These are phyloP conservation scores for Illadopsis cleaveri DNA, from an alignment of 2,113 vertebrate species.

Conservation along the genomic window DNA sequence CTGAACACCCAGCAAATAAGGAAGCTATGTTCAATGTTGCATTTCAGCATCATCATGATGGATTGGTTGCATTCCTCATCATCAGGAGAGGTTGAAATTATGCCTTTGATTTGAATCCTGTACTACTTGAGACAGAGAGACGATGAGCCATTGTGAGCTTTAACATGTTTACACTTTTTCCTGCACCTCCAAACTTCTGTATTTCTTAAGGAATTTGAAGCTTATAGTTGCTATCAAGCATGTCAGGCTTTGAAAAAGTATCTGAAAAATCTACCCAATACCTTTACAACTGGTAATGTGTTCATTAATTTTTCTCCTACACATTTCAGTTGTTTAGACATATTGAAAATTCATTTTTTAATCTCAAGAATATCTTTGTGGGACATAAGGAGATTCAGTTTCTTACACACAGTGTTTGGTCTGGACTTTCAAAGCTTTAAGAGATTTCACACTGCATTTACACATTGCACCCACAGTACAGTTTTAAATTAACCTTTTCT, in stretches of 20 bases:
- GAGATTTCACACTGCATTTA: neutral
- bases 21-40: neutral
- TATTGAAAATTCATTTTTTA: neutral
- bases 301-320: neutral
- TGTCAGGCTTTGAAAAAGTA: neutral
- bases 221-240: neutral
- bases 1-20: neutral
- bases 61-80: neutral
- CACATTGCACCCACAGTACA: neutral
- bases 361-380: neutral
- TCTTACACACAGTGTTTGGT: neutral
- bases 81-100: neutral
- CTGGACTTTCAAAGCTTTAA: neutral
- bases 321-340: neutral
- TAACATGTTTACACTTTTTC: neutral
- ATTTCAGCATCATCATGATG: neutral
- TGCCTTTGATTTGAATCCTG: neutral
- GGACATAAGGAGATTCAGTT: neutral
- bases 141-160: neutral
- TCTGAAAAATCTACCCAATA: neutral
- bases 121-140: neutral
- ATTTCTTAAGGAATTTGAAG: neutral
- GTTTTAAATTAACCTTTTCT: neutral
- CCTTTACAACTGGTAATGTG: neutral
- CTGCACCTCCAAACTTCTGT: neutral